Conservation (phyloP, 2,888 invertebrate genomes). For the Ochropleura leucogaster region DNA sequence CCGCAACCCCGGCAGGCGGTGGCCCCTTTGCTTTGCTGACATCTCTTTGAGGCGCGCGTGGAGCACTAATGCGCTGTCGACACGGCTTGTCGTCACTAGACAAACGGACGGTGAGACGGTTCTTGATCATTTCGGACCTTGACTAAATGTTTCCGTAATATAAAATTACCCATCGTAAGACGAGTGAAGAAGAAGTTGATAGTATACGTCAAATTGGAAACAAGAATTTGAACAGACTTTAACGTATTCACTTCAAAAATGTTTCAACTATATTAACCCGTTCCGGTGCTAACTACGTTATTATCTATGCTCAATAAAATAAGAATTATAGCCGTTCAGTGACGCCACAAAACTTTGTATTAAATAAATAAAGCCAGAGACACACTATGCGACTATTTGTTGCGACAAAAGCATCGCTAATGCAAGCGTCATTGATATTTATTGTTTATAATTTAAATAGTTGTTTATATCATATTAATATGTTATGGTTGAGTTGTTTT, state of each 20-base stretch:
- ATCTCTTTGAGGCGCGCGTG: too few relatives aligned
- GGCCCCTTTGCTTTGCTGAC: too few relatives aligned
- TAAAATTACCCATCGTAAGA: too few relatives aligned
- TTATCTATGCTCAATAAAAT: conserved; percentile 49
- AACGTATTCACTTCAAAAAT: conserved; percentile 8
- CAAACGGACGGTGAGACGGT: too few relatives aligned
- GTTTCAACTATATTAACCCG: conserved; percentile 13
- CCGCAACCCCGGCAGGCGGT: too few relatives aligned
- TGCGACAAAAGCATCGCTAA: conserved; percentile 60
- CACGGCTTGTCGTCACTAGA: too few relatives aligned
- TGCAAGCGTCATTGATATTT: conserved; percentile 54
- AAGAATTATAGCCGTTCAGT: conserved; percentile 29
- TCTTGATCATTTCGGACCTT: too few relatives aligned
- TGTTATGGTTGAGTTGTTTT: neutral
- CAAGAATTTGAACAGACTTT: neutral
- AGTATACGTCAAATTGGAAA: neutral
- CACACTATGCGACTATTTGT: conserved; percentile 55
- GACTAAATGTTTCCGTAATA: too few relatives aligned
- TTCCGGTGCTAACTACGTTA: conserved; percentile 18
- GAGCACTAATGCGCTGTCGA: too few relatives aligned
- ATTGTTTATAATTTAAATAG: conserved; percentile 56
- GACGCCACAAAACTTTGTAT: conserved; percentile 27
- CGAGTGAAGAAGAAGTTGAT: too few relatives aligned
- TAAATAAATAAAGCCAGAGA: conserved; percentile 46
- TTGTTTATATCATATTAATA: conserved; percentile 45